These are phyloP conservation scores for Burhinus bistriatus DNA, from an alignment of 2,113 vertebrate species.

Conservation along the genomic window DNA sequence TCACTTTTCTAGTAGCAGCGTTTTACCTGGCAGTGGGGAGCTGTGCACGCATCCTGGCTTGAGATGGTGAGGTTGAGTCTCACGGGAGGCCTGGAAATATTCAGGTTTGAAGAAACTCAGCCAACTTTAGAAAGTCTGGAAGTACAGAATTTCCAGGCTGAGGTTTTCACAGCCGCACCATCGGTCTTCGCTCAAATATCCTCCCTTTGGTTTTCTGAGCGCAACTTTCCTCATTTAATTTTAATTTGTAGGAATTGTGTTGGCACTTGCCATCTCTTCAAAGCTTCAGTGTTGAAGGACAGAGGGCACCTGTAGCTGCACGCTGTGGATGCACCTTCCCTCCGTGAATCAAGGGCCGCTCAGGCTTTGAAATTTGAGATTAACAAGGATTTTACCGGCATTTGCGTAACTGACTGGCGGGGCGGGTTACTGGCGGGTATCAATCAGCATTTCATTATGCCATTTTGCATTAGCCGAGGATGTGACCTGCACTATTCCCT, in stretches of 20 bases:
- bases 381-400: neutral
- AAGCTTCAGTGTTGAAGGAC: neutral
- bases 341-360: neutral
- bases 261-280: neutral
- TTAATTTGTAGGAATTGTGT: neutral
- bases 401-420: neutral
- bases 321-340: neutral
- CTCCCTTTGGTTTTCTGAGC: neutral
- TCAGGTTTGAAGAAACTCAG: neutral
- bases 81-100: accelerated
- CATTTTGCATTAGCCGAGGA: conserved; percentile 7
- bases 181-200: neutral
- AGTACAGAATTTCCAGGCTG: neutral
- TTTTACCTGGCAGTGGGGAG: neutral
- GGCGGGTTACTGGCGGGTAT: conserved; percentile 5
- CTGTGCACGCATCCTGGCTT: neutral
- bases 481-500: conserved; percentile 37
- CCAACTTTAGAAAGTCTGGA: neutral
- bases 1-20: neutral
- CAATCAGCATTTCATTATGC: conserved; percentile 46
- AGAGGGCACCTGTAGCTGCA: neutral
- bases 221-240: neutral
- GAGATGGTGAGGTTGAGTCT: neutral
- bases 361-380: conserved; percentile 19
- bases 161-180: neutral